phyloP scores from a whole-genome alignment of 2,113 vertebrate genomes.

The Atractosteus spatula region DNA sequence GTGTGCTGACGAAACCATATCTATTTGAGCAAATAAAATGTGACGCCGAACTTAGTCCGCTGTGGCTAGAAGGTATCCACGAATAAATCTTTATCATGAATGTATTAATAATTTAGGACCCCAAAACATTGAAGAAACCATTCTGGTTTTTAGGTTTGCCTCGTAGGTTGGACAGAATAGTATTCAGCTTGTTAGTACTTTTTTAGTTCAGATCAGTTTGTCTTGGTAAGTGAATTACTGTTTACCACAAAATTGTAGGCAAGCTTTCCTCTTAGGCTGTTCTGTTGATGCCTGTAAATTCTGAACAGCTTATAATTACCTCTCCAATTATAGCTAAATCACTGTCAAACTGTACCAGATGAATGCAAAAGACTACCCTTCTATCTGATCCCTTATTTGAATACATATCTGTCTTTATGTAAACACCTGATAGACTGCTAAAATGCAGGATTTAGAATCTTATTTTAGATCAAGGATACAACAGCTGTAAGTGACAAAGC shows the following conservation, averaged over 20 bases:
- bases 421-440: constrained; percentile 10
- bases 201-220: neutral
- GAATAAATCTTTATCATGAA: no score
- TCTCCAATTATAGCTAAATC: neutral
- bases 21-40: no score
- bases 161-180: neutral
- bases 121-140: neutral
- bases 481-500: constrained; percentile 23
- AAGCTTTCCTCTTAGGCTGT: neutral
- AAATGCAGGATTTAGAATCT: constrained; percentile 1
- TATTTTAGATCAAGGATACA: constrained; percentile 20
- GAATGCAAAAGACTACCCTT: neutral
- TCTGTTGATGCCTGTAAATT: constrained; percentile 1
- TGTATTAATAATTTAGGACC: no score
- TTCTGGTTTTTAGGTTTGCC: neutral
- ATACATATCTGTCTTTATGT: neutral
- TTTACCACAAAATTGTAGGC: neutral
- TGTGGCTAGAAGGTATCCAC: no score
- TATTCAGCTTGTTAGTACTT: no score
- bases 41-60: no score
- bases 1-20: no score
- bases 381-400: constrained; percentile 3
- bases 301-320: neutral
- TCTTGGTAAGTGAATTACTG: neutral
- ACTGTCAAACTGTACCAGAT: neutral